Percentiles rank a stretch among this genome's conserved stretches.
Conservation (phyloP, 1,140 invertebrate species). For the Pogonognathellus flavescens region DNA sequence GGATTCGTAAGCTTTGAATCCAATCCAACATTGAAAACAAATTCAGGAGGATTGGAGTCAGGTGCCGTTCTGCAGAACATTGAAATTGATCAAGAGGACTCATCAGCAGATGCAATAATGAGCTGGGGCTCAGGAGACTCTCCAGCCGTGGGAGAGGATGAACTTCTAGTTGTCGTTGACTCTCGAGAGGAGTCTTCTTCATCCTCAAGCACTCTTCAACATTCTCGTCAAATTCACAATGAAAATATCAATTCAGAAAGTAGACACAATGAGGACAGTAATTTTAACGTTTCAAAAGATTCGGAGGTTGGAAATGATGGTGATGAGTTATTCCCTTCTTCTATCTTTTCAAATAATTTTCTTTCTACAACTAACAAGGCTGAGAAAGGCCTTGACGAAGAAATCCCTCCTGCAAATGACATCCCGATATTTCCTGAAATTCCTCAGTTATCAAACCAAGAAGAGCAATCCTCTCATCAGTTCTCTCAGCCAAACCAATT, state of each 20-base stretch:
- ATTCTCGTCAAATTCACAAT: constrained; percentile 13
- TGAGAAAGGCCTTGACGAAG: not conserved
- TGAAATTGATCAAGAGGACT: not conserved
- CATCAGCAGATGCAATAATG: constrained; percentile 3
- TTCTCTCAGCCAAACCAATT: not conserved
- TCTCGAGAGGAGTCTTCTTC: not conserved
- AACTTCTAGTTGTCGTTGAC: constrained; percentile 27
- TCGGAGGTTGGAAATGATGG: not conserved
- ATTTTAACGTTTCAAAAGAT: too few relatives aligned
- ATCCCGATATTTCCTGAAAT: not conserved
- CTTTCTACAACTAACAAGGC: not conserved
- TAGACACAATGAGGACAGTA: not conserved
- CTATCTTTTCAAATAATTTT: not conserved
- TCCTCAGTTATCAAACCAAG: not conserved
- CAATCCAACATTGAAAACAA: not conserved
- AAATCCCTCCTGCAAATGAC: constrained; percentile 7
- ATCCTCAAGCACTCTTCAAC: constrained; percentile 16
- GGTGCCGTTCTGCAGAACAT: not conserved
- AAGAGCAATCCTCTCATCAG: not conserved
- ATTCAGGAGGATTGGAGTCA: not conserved
- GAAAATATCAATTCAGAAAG: constrained; percentile 5
- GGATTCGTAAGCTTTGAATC: not conserved
- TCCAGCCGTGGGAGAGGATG: constrained; percentile 9
- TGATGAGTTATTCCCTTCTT: not conserved
- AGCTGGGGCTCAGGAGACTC: constrained; percentile 41